phyloP scores from a whole-genome alignment of 2,888 invertebrate genomes.

The Cephus spinipes region DNA sequence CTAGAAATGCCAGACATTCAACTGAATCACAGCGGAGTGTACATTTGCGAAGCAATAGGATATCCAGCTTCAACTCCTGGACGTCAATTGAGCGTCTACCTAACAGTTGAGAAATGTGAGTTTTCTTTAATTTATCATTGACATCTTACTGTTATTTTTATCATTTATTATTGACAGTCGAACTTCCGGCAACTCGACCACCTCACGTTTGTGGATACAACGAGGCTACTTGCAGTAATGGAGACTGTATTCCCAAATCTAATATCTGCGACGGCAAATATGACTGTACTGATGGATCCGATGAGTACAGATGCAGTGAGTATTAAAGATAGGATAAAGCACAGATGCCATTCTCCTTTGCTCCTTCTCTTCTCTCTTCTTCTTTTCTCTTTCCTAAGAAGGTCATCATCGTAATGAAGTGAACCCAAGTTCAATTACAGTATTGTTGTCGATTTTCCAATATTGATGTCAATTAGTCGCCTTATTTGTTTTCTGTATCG shows the following conservation, averaged over 20 bases:
- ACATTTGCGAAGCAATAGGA: conserved; percentile 84
- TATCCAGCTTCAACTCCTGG: conserved; percentile 75
- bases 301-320: conserved; percentile 90
- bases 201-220: conserved; percentile 73
- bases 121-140: conserved; percentile 43
- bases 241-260: conserved; percentile 87
- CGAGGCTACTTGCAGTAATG: conserved; percentile 90
- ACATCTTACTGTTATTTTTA: conserved; percentile 10
- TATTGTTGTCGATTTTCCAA: no score
- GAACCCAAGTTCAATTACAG: no score
- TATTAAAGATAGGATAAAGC: conserved; percentile 39
- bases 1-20: conserved; percentile 87
- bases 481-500: conserved; percentile 17
- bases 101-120: conserved; percentile 85
- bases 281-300: conserved; percentile 90
- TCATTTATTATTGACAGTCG: conserved; percentile 41
- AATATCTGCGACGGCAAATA: conserved; percentile 81
- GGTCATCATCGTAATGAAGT: background rate
- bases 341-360: background rate
- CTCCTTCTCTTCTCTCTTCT: background rate
- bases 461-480: no score
- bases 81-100: conserved; percentile 75
- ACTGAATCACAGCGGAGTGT: conserved; percentile 82
- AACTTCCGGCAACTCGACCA: conserved; percentile 67
- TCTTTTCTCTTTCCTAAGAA: conserved; percentile 6